A percentile compares a stretch with the other conserved stretches of the same genome.
Conservation (phyloP, 2,113 vertebrate species). For the human (Homo sapiens) region GRCh38 chr16:72925501-72926000, state of each 20-base stretch:
- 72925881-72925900: not conserved
- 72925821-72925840: no score
- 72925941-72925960: not conserved
- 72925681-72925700: no score
- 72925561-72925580: not conserved
- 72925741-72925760: not conserved
- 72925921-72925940: not conserved
- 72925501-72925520: rapidly evolving
- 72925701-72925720: not conserved
- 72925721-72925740: not conserved
- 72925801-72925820: not conserved
- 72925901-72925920: not conserved
- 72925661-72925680: not conserved
- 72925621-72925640: not conserved
- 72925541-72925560: rapidly evolving
- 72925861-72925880: not conserved
- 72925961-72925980: not conserved
- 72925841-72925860: not conserved
- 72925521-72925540: not conserved
- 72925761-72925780: not conserved
- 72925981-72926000: not conserved
- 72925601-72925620: not conserved
- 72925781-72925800: not conserved
- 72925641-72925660: not conserved
- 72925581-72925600: rapidly evolving